Evolutionary conservation across 2,113 vertebrate genomes (phyloP).

Genomic region (Gnathonemus longibarbis): DNA sequence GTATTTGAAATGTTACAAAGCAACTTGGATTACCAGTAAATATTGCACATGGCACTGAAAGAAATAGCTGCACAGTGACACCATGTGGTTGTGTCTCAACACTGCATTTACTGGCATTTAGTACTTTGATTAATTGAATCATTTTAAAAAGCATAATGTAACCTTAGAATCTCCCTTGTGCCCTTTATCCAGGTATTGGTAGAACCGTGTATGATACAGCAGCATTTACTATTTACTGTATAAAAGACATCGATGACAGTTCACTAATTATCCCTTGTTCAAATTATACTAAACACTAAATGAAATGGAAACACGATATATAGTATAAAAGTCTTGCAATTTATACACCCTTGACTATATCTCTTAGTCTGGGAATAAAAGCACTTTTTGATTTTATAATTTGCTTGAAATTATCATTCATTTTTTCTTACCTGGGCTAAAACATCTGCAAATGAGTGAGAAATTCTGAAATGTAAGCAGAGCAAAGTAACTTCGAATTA

Average conservation of each 20-base stretch:
- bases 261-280: not conserved
- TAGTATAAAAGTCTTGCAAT: not conserved
- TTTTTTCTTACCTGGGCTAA: not conserved
- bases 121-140: not conserved
- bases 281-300: not conserved
- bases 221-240: not conserved
- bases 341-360: not conserved
- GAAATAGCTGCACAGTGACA: not conserved
- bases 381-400: not conserved
- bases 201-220: not conserved
- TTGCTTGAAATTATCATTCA: not conserved
- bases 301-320: not conserved
- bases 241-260: not conserved
- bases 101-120: not conserved
- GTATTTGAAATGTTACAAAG: not conserved
- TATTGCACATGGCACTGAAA: not conserved
- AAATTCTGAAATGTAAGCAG: not conserved
- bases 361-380: not conserved
- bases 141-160: not conserved
- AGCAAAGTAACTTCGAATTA: not conserved
- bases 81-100: not conserved
- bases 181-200: not conserved
- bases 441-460: not conserved
- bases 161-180: not conserved
- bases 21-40: not conserved